Evolutionary conservation across 1,140 invertebrate genomes (phyloP).

Genomic region (Penaeus chinensis): DNA sequence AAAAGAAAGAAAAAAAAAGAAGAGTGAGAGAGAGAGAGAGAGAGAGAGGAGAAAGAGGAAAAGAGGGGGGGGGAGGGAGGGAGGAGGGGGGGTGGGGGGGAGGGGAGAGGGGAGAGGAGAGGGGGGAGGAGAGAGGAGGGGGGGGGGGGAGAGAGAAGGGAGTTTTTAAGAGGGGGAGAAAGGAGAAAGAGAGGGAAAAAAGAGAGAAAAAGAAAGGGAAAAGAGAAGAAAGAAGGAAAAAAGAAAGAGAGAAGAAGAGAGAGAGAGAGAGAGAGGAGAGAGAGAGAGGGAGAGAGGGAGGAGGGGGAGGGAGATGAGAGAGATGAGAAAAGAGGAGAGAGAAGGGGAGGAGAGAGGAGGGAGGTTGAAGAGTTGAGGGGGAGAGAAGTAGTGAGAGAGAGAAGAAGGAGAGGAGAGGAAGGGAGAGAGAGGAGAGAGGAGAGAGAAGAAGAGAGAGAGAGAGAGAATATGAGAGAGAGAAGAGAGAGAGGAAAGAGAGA

Average conservation of each 20-base stretch:
- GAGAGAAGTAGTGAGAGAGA: neutral
- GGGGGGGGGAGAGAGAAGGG: neutral
- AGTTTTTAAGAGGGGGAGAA: neutral
- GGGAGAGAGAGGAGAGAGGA: neutral
- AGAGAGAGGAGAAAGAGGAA: neutral
- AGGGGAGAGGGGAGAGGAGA: neutral
- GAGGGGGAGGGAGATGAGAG: no score
- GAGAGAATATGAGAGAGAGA: neutral
- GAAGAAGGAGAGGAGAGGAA: neutral
- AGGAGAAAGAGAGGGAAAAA: neutral
- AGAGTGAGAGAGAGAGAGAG: neutral
- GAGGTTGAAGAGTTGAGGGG: neutral
- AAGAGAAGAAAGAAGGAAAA: conserved; percentile 10
- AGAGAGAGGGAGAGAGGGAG: conserved; percentile 3
- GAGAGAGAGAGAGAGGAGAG: no score
- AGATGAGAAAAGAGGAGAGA: neutral
- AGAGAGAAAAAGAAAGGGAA: neutral
- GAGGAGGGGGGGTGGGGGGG: neutral
- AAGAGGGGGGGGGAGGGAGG: neutral
- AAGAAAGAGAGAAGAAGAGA: neutral
- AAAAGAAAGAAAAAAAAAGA: neutral
- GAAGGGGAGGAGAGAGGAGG: neutral
- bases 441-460: no score
- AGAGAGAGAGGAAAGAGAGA: neutral
- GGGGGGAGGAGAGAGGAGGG: neutral